Conservation (phyloP, 2,888 invertebrate species). For the Dysmachus trigonus region DNA sequence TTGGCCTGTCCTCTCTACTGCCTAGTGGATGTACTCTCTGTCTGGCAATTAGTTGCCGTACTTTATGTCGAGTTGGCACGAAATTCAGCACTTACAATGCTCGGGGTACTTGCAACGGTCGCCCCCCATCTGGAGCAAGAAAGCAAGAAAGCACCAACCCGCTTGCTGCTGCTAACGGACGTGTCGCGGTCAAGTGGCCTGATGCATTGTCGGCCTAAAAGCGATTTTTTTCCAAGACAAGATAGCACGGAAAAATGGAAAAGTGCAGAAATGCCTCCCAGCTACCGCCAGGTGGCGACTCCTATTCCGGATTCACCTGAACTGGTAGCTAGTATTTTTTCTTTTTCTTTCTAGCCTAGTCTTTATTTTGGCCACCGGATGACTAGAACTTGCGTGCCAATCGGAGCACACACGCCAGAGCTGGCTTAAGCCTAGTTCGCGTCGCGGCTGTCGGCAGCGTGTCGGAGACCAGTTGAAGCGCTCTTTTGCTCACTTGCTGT, state of each 20-base stretch:
- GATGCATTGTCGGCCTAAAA: neutral
- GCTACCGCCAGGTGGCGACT: neutral
- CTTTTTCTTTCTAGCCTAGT: neutral
- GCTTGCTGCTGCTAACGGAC: neutral
- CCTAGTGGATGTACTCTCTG: neutral
- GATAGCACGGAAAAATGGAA: neutral
- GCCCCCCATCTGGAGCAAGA: no score
- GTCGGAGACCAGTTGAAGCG: neutral
- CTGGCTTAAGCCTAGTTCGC: neutral
- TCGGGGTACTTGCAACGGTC: neutral
- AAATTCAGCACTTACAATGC: neutral
- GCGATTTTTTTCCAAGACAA: neutral
- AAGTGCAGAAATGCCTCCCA: neutral
- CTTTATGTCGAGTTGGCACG: neutral
- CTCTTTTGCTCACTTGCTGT: neutral
- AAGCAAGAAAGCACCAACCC: neutral
- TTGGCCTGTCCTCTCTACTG: neutral
- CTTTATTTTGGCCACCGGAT: neutral
- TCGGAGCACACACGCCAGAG: neutral
- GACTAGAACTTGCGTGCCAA: neutral
- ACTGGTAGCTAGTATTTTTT: neutral
- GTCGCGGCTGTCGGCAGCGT: neutral
- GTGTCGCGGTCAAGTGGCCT: neutral
- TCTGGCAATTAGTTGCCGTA: constrained; percentile 10
- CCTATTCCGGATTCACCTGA: neutral